Base-by-base conservation (phyloP, 2,113 vertebrate genomes). In the Thryonomys swinderianus region DNA sequence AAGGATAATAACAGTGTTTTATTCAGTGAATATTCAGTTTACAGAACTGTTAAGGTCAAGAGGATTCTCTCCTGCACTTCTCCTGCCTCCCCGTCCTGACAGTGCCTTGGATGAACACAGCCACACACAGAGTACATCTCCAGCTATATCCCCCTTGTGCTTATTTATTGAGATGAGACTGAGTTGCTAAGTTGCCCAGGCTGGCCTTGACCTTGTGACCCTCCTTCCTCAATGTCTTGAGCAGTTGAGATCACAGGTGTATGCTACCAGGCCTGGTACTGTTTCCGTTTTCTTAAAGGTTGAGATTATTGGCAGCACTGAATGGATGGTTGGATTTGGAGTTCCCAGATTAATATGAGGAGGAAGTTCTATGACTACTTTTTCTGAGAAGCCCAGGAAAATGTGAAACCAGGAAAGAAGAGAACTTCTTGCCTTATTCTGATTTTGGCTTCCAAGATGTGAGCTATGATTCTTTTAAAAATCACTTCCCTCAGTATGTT, bases 201-300 rank as follows among this genome's bases (percentile, higher is more conserved):
- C 10, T 45, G 42, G 42, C 42, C 13, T 73, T 25, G 37, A 25
- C 40, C 21, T 42, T 42, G 37, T 42, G 69, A 21, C 37, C 37
- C 10, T 40, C 37, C n/a, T 71, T 18, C 20, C 21, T 40, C n/a
- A 40, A 9, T 9, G n/a, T 69, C 18, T 21, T 30, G 40, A 45
- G 25, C 23, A 45, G 40, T 74, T 74, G 71, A 16, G 23, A 45
- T 45, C 40, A 45, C 40, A 45, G 40, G 40, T 74, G 40, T 74
- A 12, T 74, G 71, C 71, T 14, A 25, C 40, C 12, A 16, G 45
- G 71, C 71, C 37, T 48, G 25, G 42, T 5, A 45, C 71, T 74
- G 25, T 74, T 96, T 85, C 32, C 32, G 0, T 84, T 80, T 87
- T 69, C 57, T 85, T 82, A 45, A 93, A 93, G 74, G 45, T 48